Base-by-base conservation (phyloP, 2,797 vertebrate species). In the Rhadinocentrus ornatus region DNA sequence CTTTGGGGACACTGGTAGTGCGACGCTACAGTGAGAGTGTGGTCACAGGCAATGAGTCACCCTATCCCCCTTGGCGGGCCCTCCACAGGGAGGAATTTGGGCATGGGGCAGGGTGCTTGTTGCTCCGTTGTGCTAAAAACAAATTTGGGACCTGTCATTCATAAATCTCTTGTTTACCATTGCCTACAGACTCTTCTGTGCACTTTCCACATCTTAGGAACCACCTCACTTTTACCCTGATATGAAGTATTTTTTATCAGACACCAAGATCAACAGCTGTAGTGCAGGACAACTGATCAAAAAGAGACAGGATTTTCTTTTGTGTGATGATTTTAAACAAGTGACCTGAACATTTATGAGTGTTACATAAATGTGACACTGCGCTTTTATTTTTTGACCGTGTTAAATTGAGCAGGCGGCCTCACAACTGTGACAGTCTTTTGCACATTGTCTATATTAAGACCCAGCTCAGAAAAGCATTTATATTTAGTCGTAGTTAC, bases 391-490 rank as follows among this genome's bases (percentile, higher is more conserved):
- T 92, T 94, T 94, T 90, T 87, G 84, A 89, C 70, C 1, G 54
- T 84, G 89, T 92, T 93, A 93, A 93, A 93, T 89, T 87, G 85
- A 91, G 91, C 88, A 85, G 83, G 82, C 84, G 35, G 86, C 87
- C 84, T 91, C 78, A 86, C 89, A 86, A 92, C 87, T 93, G 90
- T 90, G 91, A 93, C 91, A 89, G 88, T 86, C 91, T 91, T 93
- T 94, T 85, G 82, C 93, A 94, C 89, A 60, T 91, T 77, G 83
- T 89, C 91, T 94, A 93, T 94, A 93, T 92, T 93, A 94, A 94
- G 93, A 82, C 64, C 78, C 81, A 81, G 86, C 92, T 93, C 91
- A 93, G 91, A 94, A 93, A 92, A 88, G 78, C 84, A 69, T 86
- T 92, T 94, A 94, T 93, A 93, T 92, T 91, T 94, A 94, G 92